These are phyloP conservation scores for Cyaniris semiargus DNA, from an alignment of 2,888 invertebrate genomes.

Conservation along the genomic window DNA sequence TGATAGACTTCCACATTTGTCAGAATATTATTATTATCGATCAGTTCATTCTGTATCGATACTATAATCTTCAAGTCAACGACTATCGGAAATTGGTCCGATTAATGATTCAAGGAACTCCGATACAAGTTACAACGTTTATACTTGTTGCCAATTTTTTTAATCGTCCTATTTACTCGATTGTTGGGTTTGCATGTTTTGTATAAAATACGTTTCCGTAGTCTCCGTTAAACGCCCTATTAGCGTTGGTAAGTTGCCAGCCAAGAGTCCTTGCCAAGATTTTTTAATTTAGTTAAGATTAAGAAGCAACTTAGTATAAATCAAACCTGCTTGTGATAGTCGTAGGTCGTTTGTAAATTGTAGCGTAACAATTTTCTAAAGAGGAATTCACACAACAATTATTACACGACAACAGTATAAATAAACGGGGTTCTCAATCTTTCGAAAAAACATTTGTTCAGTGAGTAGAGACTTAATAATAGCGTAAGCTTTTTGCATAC, in stretches of 20 bases:
- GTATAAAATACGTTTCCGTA: constrained; percentile 42
- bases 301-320: constrained; percentile 31
- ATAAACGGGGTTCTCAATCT: background rate
- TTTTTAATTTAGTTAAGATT: constrained; percentile 33
- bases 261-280: constrained; percentile 40
- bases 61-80: background rate
- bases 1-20: background rate
- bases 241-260: constrained; percentile 47
- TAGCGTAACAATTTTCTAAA: background rate
- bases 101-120: background rate
- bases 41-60: background rate
- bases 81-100: background rate
- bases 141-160: constrained; percentile 26
- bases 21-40: background rate
- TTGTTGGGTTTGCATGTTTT: constrained; percentile 39
- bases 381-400: background rate
- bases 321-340: constrained; percentile 29
- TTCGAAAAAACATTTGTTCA: too few relatives aligned
- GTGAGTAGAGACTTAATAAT: too few relatives aligned
- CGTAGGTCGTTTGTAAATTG: background rate
- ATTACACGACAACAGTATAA: background rate
- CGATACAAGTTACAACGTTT: background rate
- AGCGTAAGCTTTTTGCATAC: too few relatives aligned
- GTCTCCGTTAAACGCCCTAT: constrained; percentile 45
- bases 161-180: constrained; percentile 33